Evolutionary conservation across 2,888 invertebrate species (phyloP), one percentile per base, ranked within the genome.

Genomic region (Drosophila anomelani): DNA sequence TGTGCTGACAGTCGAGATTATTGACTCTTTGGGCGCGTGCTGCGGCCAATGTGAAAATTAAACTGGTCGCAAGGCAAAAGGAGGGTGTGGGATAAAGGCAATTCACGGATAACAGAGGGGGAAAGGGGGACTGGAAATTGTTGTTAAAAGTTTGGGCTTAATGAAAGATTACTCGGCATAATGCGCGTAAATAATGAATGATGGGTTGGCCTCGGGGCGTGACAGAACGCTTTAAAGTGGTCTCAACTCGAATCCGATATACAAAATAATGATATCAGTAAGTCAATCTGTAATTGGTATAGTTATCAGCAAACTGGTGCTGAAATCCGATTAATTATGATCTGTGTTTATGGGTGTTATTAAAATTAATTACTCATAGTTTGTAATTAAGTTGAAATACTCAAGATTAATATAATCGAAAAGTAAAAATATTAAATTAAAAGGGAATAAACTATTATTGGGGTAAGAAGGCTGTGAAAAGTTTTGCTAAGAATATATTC

Each of bases 1-100:
- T 59, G 71, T 78, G 70, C 72, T 78, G 83, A 82, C 78, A 75
- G 79, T 64, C 61, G 61, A 70, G 75, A 69, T 81, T 78, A 77
- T 68, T 68, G 69, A 60, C 75, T 73, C 58, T 69, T 39, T 47
- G 67, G 67, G 73, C 67, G 72, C 72, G 75, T 74, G 73, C 67
- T 51, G 58, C 8, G 70, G 68, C 68, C 68, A 17, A 43, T 69
- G 57, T 58, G 57, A 68, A 69, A 68, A 69, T 68, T 41, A 51
- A 68, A 68, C 69, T 47, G 69, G 41, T 54, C 23, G 36, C 15
- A 12, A 8, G 20, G 2, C 4, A 3, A 10, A 32, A 5, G 17
- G 44, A 38, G 15, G 5, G 9, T 15, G 49, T 9, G 10, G 39
- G 17, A 47, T 29, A 47, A 47, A n/a, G 47, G 47, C 29, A 54